Conservation (phyloP, 2,797 vertebrate species). For the Silurus lanzhouensis region DNA sequence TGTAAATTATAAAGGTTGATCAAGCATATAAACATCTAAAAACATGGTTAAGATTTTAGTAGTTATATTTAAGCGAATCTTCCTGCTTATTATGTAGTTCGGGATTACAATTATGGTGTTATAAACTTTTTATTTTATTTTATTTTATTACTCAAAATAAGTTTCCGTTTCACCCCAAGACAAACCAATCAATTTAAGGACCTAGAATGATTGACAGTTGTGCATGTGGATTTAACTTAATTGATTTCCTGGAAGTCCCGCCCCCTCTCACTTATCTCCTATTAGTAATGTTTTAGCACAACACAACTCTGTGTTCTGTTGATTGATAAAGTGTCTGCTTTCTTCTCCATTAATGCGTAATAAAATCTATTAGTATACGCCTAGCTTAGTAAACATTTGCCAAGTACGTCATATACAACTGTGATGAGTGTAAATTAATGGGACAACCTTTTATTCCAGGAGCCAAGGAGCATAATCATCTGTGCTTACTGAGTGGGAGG, state of each 20-base stretch:
- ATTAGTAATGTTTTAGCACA: no score
- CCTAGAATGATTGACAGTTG: not conserved
- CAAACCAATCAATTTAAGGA: not conserved
- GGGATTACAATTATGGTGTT: not conserved
- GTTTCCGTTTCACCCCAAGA: not conserved
- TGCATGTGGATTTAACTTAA: not conserved
- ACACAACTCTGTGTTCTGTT: no score
- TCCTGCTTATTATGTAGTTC: not conserved
- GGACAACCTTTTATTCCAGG: not conserved
- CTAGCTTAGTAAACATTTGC: no score
- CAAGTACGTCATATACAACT: no score
- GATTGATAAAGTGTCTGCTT: no score
- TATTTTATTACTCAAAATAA: not conserved
- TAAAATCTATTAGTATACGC: no score
- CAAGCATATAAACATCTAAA: not conserved
- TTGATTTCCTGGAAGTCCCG: not conserved
- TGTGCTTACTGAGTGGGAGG: not conserved
- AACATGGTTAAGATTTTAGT: not conserved
- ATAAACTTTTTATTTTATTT: no score
- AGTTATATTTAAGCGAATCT: not conserved
- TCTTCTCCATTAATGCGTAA: no score
- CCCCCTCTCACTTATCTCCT: not conserved
- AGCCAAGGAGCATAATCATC: not conserved
- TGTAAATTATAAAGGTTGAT: not conserved
- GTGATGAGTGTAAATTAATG: not conserved